Percentiles rank a stretch among this genome's conserved stretches.
phyloP scores from a whole-genome alignment of 1,140 invertebrate species.

The Thalassaphorura encarpata region DNA sequence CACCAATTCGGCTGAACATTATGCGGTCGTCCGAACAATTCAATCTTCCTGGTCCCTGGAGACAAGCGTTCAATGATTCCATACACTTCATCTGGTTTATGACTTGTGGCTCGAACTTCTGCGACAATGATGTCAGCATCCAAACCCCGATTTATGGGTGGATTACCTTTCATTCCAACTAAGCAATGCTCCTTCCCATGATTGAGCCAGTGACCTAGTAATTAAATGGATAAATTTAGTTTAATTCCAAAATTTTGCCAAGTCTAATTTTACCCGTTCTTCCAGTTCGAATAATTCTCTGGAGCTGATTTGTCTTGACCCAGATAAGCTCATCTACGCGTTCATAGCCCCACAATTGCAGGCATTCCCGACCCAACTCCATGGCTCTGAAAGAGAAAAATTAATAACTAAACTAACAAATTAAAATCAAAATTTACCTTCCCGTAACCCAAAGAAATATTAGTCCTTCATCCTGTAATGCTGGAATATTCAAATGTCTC shows the following conservation, averaged over 20 bases:
- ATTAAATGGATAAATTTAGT: background rate
- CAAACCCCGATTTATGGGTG: slow-evolving; percentile 79
- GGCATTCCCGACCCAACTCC: slow-evolving; percentile 87
- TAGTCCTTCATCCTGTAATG: slow-evolving; percentile 88
- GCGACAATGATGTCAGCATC: slow-evolving; percentile 98
- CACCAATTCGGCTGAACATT: slow-evolving; percentile 98
- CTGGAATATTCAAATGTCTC: slow-evolving; percentile 80
- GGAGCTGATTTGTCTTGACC: slow-evolving; percentile 98
- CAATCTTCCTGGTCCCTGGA: slow-evolving; percentile 91
- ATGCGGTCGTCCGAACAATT: slow-evolving; percentile 92
- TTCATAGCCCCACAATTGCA: slow-evolving; percentile 91
- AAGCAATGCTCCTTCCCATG: slow-evolving; percentile 98
- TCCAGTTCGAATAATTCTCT: slow-evolving; percentile 91
- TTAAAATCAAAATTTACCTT: slow-evolving; percentile 40
- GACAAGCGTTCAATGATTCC: slow-evolving; percentile 77
- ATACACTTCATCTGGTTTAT: slow-evolving; percentile 98
- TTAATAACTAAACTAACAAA: background rate
- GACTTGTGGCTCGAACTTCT: slow-evolving; percentile 92
- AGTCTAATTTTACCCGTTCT: slow-evolving; percentile 51
- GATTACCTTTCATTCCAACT: slow-evolving; percentile 92
- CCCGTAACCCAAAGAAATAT: slow-evolving; percentile 98
- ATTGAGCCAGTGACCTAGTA: slow-evolving; percentile 82
- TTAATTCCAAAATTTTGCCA: background rate
- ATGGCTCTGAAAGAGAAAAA: slow-evolving; percentile 59
- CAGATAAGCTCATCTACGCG: slow-evolving; percentile 95